Conservation (phyloP, 23 tunicate genomes). For the Halocynthia aurantium region DNA sequence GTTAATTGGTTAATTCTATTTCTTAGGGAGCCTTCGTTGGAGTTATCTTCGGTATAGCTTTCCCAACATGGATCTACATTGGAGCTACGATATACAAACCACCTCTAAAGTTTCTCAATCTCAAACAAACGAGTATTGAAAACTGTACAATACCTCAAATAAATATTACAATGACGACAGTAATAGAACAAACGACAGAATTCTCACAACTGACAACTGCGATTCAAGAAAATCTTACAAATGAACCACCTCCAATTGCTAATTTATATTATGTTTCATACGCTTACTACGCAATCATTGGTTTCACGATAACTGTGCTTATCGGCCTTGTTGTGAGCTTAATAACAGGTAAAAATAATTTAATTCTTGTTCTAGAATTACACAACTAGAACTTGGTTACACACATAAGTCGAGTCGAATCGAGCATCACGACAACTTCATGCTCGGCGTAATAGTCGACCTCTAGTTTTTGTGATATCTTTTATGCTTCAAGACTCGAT, state of each 20-base stretch:
- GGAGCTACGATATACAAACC: slow-evolving; percentile 4
- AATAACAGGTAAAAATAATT: slow-evolving; percentile 39
- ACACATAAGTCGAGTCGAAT: background rate
- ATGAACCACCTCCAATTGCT: slow-evolving; percentile 56
- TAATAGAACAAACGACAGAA: background rate
- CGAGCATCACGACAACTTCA: too few relatives aligned
- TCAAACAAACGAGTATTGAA: background rate
- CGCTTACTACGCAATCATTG: slow-evolving; percentile 42
- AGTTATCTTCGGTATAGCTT: background rate
- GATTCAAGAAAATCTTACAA: background rate
- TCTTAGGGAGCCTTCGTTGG: slow-evolving; percentile 15
- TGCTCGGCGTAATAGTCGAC: too few relatives aligned
- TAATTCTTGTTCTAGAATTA: background rate
- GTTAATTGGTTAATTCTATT: background rate
- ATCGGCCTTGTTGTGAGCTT: slow-evolving; percentile 45
- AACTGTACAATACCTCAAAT: background rate
- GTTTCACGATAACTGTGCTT: slow-evolving; percentile 26
- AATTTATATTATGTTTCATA: slow-evolving; percentile 61
- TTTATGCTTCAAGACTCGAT: too few relatives aligned
- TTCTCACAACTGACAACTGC: slow-evolving; percentile 5
- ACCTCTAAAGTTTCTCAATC: background rate
- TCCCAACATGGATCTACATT: slow-evolving; percentile 22
- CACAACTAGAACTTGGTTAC: background rate
- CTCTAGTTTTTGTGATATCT: too few relatives aligned
- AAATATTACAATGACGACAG: background rate